Base-by-base conservation (phyloP, 2,888 invertebrate genomes). In the Rhogogaster chlorosoma region DNA sequence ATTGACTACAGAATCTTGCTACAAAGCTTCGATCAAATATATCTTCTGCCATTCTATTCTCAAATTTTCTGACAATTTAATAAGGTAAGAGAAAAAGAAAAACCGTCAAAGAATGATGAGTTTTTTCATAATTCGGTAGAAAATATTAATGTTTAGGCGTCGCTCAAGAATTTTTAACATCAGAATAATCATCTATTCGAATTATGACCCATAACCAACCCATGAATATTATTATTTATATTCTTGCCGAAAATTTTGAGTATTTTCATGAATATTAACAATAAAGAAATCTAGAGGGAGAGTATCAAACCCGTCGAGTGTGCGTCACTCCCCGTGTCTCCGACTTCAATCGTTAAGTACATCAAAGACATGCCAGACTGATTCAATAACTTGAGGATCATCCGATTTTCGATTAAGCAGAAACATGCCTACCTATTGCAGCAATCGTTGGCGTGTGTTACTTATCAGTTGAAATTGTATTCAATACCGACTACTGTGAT, bases 361-460 rank as follows among this genome's bases (percentile, higher is more conserved):
- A 80, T 80, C 57, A 80, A 80, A 80, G 80, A 80, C 38, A 32
- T 45, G 15, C 22, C 22, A 36, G 36, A 53, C 45, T 15, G 77
- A 77, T 26, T 77, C 77, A 80, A 61, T 61, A 57, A 61, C 10
- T 80, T 80, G 1, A 61, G 80, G 80, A 80, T 80, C 12, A 80
- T 80, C 57, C 61, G 80, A 80, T 80, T 80, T 57, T 36, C 57
- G 32, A 32, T 42, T 75, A n/a, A 45, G 15, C 12, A 45, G 5
- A 49, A 26, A 45, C n/a, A 26, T 49, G 6, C 29, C 75, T 26
- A n/a, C 4, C 12, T n/a, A 42, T 4, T 75, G 9, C 45, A 15
- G 18, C n/a, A 18, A 49, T n/a, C 29, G 38, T 73, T 32, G 9
- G 15, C 38, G 38, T 53, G 32, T 22, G 49, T 53, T 38, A 42